A percentile compares a stretch with the other conserved stretches of the same genome.
phyloP scores from a whole-genome alignment of 64 coral and sea anemone genomes.

The Acropora tenuis region DNA sequence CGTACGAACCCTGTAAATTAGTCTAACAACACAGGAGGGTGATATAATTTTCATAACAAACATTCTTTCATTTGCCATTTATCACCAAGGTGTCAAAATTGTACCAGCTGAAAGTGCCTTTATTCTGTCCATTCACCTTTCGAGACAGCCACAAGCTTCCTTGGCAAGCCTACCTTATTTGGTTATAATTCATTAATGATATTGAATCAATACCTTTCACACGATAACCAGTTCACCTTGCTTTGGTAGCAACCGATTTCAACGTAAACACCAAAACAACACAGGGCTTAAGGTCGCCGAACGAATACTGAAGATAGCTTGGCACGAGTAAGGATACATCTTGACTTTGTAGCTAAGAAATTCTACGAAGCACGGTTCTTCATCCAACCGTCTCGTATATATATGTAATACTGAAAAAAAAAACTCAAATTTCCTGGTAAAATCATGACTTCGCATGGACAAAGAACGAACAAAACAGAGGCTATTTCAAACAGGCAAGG shows the following conservation, averaged over 20 bases:
- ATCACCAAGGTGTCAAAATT: neutral
- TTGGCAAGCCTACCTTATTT: neutral
- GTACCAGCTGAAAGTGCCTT: neutral
- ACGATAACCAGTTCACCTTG: neutral
- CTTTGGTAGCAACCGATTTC: neutral
- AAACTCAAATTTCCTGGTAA: conserved; percentile 30
- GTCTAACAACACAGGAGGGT: neutral
- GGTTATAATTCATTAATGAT: neutral
- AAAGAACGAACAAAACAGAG: neutral
- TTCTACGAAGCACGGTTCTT: no score
- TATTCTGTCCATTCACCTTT: neutral
- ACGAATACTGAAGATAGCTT: neutral
- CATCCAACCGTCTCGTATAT: neutral
- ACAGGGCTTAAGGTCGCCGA: neutral
- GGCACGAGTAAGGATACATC: neutral
- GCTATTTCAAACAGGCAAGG: neutral
- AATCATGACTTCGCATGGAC: neutral
- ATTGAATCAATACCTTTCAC: no score
- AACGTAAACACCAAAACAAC: neutral
- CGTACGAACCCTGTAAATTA: neutral
- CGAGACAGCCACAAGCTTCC: neutral
- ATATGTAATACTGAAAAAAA: neutral
- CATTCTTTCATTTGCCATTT: neutral
- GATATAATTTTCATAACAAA: conserved; percentile 14
- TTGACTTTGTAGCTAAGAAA: neutral